Evolutionary conservation across 2,888 invertebrate genomes (phyloP).

Genomic region (Standfussiana lucernea): DNA sequence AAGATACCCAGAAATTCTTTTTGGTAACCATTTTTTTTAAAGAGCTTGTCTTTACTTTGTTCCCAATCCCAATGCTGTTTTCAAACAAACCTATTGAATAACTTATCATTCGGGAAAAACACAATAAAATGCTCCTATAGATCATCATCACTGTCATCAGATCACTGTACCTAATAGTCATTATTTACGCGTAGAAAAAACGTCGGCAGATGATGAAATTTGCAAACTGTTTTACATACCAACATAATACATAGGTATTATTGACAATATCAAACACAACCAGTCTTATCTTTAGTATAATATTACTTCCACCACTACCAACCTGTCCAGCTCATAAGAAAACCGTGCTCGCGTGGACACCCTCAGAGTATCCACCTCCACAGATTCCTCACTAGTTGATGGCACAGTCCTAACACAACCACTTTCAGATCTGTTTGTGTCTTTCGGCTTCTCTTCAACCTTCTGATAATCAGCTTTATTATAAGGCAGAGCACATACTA

Average conservation of each 20-base stretch:
- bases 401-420: neutral
- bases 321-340: conserved; percentile 62
- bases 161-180: neutral
- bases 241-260: neutral
- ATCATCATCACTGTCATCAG: neutral
- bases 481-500: conserved; percentile 48
- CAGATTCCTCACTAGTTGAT: neutral
- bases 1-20: neutral
- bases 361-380: conserved; percentile 4
- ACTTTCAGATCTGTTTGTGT: neutral
- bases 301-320: neutral
- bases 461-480: conserved; percentile 43
- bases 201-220: conserved; percentile 11
- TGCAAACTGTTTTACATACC: neutral
- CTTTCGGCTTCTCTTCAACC: neutral
- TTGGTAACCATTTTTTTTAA: neutral
- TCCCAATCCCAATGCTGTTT: neutral
- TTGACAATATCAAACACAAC: neutral
- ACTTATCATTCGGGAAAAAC: neutral
- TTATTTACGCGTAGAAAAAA: neutral
- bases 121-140: neutral
- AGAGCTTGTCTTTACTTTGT: neutral
- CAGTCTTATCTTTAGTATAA: neutral
- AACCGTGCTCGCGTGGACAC: conserved; percentile 51
- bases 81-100: neutral